Conservation (phyloP, 2,888 invertebrate genomes). For the Dynastes maya region DNA sequence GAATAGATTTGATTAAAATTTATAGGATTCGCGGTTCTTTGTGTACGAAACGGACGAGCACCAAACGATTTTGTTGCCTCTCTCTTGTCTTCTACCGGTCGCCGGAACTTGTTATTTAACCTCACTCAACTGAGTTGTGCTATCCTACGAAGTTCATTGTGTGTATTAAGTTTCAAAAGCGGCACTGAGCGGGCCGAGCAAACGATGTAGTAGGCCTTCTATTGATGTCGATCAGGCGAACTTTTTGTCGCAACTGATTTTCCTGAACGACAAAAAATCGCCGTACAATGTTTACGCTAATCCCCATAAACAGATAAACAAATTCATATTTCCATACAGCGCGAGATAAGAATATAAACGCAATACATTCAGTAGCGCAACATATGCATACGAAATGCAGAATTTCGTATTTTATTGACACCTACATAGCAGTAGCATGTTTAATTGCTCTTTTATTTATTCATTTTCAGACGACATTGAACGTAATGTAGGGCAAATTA, state of each 20-base stretch:
- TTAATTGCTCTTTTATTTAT: neutral
- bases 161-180: constrained; percentile 39
- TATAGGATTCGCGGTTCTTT: constrained; percentile 25
- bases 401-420: neutral
- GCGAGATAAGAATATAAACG: constrained; percentile 1
- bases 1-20: constrained; percentile 10
- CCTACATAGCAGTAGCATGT: neutral
- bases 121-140: constrained; percentile 41
- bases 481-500: neutral
- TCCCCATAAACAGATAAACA: constrained; percentile 26
- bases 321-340: constrained; percentile 10
- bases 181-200: constrained; percentile 2
- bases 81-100: constrained; percentile 25
- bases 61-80: neutral
- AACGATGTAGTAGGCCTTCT: neutral
- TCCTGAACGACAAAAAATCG: constrained; percentile 22
- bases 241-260: constrained; percentile 32
- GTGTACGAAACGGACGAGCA: neutral
- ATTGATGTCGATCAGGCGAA: constrained; percentile 21
- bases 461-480: neutral
- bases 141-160: constrained; percentile 34
- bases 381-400: neutral
- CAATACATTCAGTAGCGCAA: neutral
- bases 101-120: constrained; percentile 45
- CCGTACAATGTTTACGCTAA: constrained; percentile 16